Evolutionary conservation across 2,113 vertebrate genomes (phyloP).

Genomic region (Chaetorhynchus papuensis): DNA sequence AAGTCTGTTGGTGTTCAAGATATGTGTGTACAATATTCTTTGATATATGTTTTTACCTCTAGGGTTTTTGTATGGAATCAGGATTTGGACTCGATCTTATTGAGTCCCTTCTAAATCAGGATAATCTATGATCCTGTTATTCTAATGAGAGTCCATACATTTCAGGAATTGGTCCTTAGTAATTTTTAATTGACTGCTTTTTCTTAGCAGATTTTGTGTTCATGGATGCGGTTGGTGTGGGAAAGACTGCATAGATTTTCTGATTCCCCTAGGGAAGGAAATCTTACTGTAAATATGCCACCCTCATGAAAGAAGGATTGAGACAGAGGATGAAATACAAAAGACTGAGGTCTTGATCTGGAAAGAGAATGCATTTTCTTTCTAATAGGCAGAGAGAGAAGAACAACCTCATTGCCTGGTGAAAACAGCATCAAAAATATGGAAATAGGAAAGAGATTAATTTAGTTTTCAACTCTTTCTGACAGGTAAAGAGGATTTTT

Average conservation of each 20-base stretch:
- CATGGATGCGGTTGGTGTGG: neutral
- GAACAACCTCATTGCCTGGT: neutral
- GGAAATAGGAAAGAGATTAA: neutral
- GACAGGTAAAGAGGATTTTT: neutral
- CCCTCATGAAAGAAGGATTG: neutral
- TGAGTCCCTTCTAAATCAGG: neutral
- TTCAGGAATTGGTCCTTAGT: neutral
- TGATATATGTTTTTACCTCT: neutral
- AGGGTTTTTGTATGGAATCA: neutral
- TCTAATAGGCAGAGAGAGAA: neutral
- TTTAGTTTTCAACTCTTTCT: neutral
- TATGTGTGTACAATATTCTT: rapidly evolving
- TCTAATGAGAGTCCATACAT: neutral
- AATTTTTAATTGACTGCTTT: neutral
- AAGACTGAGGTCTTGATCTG: neutral
- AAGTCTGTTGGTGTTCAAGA: neutral
- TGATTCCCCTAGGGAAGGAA: neutral
- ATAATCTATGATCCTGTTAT: neutral
- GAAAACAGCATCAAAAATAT: neutral
- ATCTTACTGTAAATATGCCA: neutral
- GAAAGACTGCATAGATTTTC: neutral
- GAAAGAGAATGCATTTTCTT: neutral
- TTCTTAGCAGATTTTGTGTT: neutral
- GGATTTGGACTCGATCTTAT: neutral
- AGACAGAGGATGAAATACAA: neutral